Evolutionary conservation across 1,140 invertebrate genomes (phyloP), one percentile per base, ranked within the genome.

Genomic region (Platyscapa corneri): DNA sequence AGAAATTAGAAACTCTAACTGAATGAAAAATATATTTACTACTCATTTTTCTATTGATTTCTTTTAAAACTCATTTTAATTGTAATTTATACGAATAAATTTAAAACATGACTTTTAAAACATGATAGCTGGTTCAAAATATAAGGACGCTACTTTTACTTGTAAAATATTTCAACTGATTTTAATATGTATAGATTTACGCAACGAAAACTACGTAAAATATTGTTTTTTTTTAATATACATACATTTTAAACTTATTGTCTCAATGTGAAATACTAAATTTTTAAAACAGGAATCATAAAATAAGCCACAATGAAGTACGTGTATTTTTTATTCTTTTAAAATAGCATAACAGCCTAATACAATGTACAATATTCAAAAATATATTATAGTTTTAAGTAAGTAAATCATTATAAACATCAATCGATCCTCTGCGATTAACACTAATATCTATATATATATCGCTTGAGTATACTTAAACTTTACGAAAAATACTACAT

Each of bases 331-430:
- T 76, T 82, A 60, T 77, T 60, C 34, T 84, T 74, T 30, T 75
- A 75, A 83, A 84, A 53, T 56, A 42, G 56, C n/a, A 79, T 46
- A 74, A 67, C 18, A 82, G 42, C 30, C 18, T 39, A 72, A 81
- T 67, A 82, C 60, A 86, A 82, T 87, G 72, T 79, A 84, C 83
- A 84, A 83, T 67, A 76, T 70, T 85, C 32, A 46, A 88, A 77
- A 83, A 76, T 67, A 85, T 72, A 85, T 82, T 82, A 72, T 18
- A 32, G 49, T 75, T 82, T 75, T 60, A 74, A 75, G 60, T 82
- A 82, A 75, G 34, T 72, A 76, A 37, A 83, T 76, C 32, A 75
- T 74, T 42, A 12, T 82, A 37, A 42, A 75, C 37, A 56, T 23
- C 34, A 83, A 64, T 83, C 18, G 27, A 76, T 60, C 18, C 0